Conservation (phyloP, 2,113 vertebrate genomes). For the Lipophrys pholis region DNA sequence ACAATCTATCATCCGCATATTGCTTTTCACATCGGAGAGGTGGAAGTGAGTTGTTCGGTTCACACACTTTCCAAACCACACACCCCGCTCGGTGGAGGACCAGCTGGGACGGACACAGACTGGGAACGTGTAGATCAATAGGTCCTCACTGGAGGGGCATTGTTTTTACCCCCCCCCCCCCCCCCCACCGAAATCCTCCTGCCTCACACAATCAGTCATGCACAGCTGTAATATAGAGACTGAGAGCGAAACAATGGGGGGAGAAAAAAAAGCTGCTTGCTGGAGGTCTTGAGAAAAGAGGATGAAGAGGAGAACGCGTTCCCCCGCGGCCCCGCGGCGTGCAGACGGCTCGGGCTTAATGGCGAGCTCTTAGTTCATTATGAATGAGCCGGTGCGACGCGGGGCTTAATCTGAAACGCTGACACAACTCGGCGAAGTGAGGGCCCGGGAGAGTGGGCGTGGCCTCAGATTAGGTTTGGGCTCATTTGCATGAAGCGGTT, state of each 20-base stretch:
- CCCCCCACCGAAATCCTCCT: slow-evolving; percentile 36
- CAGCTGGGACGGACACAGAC: slow-evolving; percentile 72
- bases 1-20: slow-evolving; percentile 50
- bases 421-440: slow-evolving; percentile 45
- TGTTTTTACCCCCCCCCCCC: slow-evolving; percentile 42
- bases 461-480: not conserved
- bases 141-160: slow-evolving; percentile 71
- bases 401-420: slow-evolving; percentile 51
- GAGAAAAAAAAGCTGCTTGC: not conserved
- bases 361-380: too few relatives aligned
- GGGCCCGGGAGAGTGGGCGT: slow-evolving; percentile 2
- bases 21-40: slow-evolving; percentile 32
- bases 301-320: slow-evolving; percentile 62
- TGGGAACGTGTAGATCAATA: slow-evolving; percentile 71
- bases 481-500: not conserved
- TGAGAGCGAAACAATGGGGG: slow-evolving; percentile 62
- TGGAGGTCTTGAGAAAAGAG: slow-evolving; percentile 67
- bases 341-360: slow-evolving; percentile 57
- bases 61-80: slow-evolving; percentile 45
- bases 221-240: slow-evolving; percentile 78
- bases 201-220: slow-evolving; percentile 81
- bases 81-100: slow-evolving; percentile 51
- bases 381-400: too few relatives aligned
- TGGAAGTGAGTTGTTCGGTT: slow-evolving; percentile 15
- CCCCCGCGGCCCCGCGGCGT: too few relatives aligned